Percentiles rank a stretch among this genome's conserved stretches.
Evolutionary conservation across 2,113 vertebrate species (phyloP).

Genomic region (Ornithorhynchus anatinus): DNA sequence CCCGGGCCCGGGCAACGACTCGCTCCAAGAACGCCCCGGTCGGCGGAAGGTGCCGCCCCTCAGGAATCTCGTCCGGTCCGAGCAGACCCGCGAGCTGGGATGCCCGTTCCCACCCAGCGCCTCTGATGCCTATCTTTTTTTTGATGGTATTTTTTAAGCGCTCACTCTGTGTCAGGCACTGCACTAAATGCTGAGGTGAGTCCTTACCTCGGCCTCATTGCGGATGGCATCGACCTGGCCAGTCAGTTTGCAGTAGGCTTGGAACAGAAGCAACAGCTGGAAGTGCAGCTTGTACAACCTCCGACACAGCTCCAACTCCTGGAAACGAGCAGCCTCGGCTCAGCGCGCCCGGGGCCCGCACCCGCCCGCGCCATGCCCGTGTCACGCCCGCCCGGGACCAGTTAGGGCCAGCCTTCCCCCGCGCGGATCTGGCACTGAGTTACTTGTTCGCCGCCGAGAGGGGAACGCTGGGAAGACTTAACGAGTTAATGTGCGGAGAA

Average conservation of each 20-base stretch:
- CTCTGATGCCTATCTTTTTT: too few relatives aligned
- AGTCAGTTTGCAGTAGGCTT: constrained; percentile 97
- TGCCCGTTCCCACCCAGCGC: too few relatives aligned
- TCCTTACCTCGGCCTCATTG: constrained; percentile 91
- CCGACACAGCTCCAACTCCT: constrained; percentile 97
- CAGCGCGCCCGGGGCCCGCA: too few relatives aligned
- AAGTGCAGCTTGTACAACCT: constrained; percentile 97
- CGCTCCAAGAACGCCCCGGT: too few relatives aligned
- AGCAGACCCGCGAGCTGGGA: too few relatives aligned
- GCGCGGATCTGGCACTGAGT: constrained; percentile 26
- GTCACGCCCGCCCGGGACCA: too few relatives aligned
- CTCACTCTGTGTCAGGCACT: too few relatives aligned
- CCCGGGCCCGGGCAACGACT: too few relatives aligned
- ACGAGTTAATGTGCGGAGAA: constrained; percentile 59
- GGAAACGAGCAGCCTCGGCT: constrained; percentile 30
- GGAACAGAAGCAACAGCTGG: constrained; percentile 96
- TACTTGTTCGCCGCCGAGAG: constrained; percentile 62
- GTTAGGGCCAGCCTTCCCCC: constrained; percentile 35
- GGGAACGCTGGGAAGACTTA: constrained; percentile 43
- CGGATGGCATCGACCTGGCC: constrained; percentile 91
- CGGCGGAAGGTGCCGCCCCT: too few relatives aligned
- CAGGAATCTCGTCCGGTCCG: too few relatives aligned
- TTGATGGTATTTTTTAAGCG: too few relatives aligned
- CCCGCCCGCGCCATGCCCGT: not conserved
- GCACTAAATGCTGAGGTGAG: too few relatives aligned